A percentile compares a stretch with the other conserved stretches of the same genome.
Evolutionary conservation across 1,140 invertebrate species (phyloP).

Genomic region (Cepaea nemoralis): DNA sequence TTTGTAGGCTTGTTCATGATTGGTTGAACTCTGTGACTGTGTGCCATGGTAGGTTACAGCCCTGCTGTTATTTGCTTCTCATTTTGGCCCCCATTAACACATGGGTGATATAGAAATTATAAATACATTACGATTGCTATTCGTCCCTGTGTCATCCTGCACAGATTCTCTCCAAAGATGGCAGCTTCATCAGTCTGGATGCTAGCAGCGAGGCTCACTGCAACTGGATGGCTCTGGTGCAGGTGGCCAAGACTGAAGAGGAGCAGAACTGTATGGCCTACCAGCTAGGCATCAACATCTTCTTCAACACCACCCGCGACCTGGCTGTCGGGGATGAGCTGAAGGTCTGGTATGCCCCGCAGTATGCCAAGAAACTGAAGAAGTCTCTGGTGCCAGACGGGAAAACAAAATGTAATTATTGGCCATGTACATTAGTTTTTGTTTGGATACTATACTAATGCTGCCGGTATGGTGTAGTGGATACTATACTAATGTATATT

Average conservation of each 20-base stretch:
- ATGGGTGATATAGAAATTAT: no score
- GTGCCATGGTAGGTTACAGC: no score
- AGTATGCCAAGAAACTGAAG: constrained; percentile 67
- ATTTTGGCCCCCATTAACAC: no score
- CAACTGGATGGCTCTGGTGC: constrained; percentile 70
- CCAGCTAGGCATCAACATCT: constrained; percentile 66
- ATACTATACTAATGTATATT: no score
- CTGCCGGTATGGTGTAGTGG: no score
- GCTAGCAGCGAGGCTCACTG: constrained; percentile 68
- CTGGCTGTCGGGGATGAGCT: constrained; percentile 59
- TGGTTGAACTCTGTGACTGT: no score
- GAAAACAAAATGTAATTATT: constrained; percentile 58
- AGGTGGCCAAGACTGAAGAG: constrained; percentile 50
- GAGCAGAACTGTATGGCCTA: constrained; percentile 70
- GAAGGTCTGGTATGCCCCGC: constrained; percentile 68
- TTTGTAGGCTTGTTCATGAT: no score
- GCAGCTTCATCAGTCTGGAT: constrained; percentile 63
- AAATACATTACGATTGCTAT: no score
- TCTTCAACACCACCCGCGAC: constrained; percentile 63
- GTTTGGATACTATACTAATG: no score
- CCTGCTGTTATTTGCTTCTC: no score
- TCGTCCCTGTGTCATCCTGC: not conserved
- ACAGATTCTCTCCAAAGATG: constrained; percentile 66
- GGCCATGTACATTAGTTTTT: no score
- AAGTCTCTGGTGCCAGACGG: constrained; percentile 60